phyloP scores from a whole-genome alignment of 2,797 vertebrate species.

The Heterohyrax brucei region DNA sequence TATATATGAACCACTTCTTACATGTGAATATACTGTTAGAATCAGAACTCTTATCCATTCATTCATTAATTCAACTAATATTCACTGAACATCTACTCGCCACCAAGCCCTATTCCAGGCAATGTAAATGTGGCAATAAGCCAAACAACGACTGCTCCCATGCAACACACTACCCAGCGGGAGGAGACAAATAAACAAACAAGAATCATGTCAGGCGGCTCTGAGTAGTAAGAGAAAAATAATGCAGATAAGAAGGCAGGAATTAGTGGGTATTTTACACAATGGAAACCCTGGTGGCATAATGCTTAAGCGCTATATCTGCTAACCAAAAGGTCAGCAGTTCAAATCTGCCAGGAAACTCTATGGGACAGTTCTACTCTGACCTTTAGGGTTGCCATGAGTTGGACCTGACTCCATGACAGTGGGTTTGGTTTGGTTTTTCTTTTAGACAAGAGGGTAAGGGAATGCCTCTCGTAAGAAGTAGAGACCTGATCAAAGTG shows the following conservation, averaged over 20 bases:
- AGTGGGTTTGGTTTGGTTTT: too few species aligned
- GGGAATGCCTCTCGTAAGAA: not conserved
- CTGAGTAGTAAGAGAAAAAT: not conserved
- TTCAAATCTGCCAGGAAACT: too few species aligned
- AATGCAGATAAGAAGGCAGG: not conserved
- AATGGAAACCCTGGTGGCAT: too few species aligned
- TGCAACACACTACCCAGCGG: not conserved
- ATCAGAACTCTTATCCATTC: not conserved
- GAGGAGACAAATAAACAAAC: not conserved
- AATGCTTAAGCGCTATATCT: too few species aligned
- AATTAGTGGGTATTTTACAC: not conserved
- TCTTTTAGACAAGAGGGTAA: not conserved
- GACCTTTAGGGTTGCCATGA: too few species aligned
- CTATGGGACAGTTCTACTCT: too few species aligned
- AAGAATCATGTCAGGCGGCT: not conserved
- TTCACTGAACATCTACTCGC: not conserved
- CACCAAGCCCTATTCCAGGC: not conserved
- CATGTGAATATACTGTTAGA: not conserved
- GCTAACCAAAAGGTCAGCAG: too few species aligned
- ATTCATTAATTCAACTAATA: not conserved
- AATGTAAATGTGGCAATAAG: not conserved
- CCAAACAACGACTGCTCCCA: not conserved
- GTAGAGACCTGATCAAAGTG: not conserved
- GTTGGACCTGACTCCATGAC: too few species aligned
- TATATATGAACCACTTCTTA: not conserved